phyloP scores from a whole-genome alignment of 2,797 vertebrate species.

The Adrianichthys oophorus region DNA sequence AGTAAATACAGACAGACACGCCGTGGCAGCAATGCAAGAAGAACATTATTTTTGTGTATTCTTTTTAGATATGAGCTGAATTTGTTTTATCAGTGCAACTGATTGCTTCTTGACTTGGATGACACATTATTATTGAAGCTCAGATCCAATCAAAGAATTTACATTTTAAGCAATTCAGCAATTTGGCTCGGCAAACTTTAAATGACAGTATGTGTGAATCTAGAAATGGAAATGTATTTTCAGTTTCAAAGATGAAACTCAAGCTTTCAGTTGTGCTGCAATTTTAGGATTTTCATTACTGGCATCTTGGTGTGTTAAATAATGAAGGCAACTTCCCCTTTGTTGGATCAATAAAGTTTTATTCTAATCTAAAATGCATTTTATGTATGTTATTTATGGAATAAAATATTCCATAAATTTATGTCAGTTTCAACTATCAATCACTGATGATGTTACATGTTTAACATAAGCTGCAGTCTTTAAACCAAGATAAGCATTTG shows the following conservation, averaged over 20 bases:
- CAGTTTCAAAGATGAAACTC: too few relatives aligned
- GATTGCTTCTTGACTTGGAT: neutral
- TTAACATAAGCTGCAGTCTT: slow-evolving; percentile 13
- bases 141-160: neutral
- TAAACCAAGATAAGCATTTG: slow-evolving; percentile 15
- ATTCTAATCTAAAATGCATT: too few relatives aligned
- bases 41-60: slow-evolving; percentile 12
- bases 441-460: slow-evolving; percentile 4
- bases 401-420: too few relatives aligned
- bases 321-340: too few relatives aligned
- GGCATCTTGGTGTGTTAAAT: neutral
- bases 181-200: too few relatives aligned
- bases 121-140: neutral
- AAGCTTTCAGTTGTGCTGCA: neutral
- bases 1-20: slow-evolving; percentile 18
- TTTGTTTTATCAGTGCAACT: slow-evolving; percentile 23
- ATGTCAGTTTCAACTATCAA: neutral
- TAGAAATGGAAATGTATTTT: too few relatives aligned
- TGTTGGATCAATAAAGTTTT: too few relatives aligned
- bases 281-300: neutral
- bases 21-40: slow-evolving; percentile 5
- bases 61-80: slow-evolving; percentile 15
- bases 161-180: too few relatives aligned
- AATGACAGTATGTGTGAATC: too few relatives aligned
- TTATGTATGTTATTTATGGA: too few relatives aligned